Percentiles rank a stretch among this genome's conserved stretches.
Evolutionary conservation across 2,888 invertebrate species (phyloP).

Genomic region (Drosophila mayaguana): DNA sequence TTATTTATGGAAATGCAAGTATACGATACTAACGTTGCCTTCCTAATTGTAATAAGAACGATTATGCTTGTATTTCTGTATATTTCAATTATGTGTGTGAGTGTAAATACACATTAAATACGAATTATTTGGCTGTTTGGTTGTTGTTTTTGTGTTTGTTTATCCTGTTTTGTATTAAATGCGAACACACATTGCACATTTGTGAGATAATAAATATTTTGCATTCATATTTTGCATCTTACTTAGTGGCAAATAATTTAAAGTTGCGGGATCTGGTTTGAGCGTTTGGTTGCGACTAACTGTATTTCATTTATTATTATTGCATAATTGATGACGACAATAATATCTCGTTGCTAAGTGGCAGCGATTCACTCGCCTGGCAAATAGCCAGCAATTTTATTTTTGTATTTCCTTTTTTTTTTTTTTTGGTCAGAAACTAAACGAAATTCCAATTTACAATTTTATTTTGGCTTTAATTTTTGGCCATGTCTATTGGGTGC

Average conservation of each 20-base stretch:
- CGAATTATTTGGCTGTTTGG: conserved; percentile 1
- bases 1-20: conserved; percentile 58
- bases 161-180: conserved; percentile 27
- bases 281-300: conserved; percentile 24
- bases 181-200: conserved; percentile 32
- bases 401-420: background rate
- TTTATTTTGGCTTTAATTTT: background rate
- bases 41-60: conserved; percentile 59
- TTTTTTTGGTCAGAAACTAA: conserved; percentile 1
- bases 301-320: conserved; percentile 20
- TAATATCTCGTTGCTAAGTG: conserved; percentile 30
- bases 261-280: conserved; percentile 13
- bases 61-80: conserved; percentile 58
- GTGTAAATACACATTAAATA: conserved; percentile 21
- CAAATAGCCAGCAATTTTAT: conserved; percentile 11
- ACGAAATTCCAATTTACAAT: conserved; percentile 16
- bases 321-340: conserved; percentile 21
- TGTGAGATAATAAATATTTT: conserved; percentile 30
- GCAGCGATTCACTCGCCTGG: conserved; percentile 14
- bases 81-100: conserved; percentile 29
- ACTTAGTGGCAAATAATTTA: conserved; percentile 25
- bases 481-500: conserved; percentile 2
- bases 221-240: conserved; percentile 25
- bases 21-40: conserved; percentile 46
- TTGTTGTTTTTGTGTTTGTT: conserved; percentile 1